Evolutionary conservation across 2,888 invertebrate species (phyloP).

Genomic region (Andrena dorsata): DNA sequence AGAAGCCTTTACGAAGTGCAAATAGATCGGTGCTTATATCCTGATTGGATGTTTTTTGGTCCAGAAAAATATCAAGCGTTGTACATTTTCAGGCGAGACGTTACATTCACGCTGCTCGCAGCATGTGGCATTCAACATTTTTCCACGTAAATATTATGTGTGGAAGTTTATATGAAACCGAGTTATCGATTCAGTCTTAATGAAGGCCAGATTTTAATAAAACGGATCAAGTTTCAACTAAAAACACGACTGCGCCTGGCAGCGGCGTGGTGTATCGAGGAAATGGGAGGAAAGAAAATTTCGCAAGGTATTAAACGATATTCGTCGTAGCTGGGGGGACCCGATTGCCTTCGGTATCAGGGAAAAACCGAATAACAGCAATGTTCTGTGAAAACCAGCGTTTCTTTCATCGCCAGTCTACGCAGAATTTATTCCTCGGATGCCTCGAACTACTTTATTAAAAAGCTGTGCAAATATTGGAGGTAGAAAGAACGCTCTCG

Average conservation of each 20-base stretch:
- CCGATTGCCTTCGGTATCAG: background rate
- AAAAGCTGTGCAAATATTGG: constrained; percentile 28
- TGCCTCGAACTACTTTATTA: constrained; percentile 27
- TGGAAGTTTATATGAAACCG: background rate
- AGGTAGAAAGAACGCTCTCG: background rate
- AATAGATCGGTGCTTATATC: too few species aligned
- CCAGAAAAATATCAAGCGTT: too few species aligned
- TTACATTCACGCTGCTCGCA: background rate
- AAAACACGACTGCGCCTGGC: too few species aligned
- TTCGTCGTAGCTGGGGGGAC: background rate
- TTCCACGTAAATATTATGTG: background rate
- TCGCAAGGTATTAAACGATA: too few species aligned
- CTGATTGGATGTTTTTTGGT: too few species aligned
- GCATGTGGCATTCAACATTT: background rate
- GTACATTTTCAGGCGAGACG: background rate
- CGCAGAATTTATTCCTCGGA: constrained; percentile 5
- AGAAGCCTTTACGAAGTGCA: too few species aligned
- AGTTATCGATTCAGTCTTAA: too few species aligned
- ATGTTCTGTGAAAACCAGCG: constrained; percentile 6
- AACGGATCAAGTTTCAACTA: too few species aligned
- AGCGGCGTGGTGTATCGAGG: too few species aligned
- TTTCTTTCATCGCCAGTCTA: background rate
- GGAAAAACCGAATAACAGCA: constrained; percentile 16
- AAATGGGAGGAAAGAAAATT: too few species aligned
- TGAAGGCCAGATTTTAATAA: too few species aligned